Base-by-base conservation (phyloP, 92 coral and sea anemone species). In the Meandrina meandrites region DNA sequence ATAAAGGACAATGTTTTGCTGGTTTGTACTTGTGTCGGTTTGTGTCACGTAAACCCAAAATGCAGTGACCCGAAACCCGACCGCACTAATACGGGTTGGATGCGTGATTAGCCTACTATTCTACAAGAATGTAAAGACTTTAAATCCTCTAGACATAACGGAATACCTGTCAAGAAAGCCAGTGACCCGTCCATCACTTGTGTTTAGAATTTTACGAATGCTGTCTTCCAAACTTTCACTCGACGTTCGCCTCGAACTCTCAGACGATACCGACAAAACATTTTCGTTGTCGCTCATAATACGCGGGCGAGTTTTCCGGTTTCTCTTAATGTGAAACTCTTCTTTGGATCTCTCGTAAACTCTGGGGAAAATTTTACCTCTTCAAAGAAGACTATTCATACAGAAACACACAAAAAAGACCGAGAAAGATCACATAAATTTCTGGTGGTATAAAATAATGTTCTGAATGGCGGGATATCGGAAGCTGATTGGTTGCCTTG, bases 171-270 rank as follows among this genome's bases (percentile, higher is more conserved):
- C 93, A 53, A 94, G 86, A 42, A 87, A 83, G 22, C 80, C 93
- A 75, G 75, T 87, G 90, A 88, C 88, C 81, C 92, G 79, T 32
- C 87, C 92, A 36, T 88, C 94, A 37, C 88, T 83, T 45, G 92
- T 86, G 69, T 77, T 91, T 53, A 93, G 76, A 53, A 94, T 91
- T 84, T 90, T 92, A 51, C 95, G 94, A 53, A 94, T 93, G 78
- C 87, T 94, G 40, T 94, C 98, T 17, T 94, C 98, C 70, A 94
- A 81, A 85, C 94, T 93, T 84, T 94, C 98, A 57, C 90, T 94
- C 36, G 98, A 94, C 67, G 85, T 71, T 54, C 87, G 92, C 69
- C 88, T 82, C 13, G 95, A 92, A 80, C 95, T 92, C 4, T 88
- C 75, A 8, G 95, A 92, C 50, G 95, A 92, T 34, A 86, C 54